A percentile compares a stretch with the other conserved stretches of the same genome.
These are phyloP conservation scores for Ceuthmochares aereus DNA, from an alignment of 2,113 vertebrate genomes.

Conservation along the genomic window DNA sequence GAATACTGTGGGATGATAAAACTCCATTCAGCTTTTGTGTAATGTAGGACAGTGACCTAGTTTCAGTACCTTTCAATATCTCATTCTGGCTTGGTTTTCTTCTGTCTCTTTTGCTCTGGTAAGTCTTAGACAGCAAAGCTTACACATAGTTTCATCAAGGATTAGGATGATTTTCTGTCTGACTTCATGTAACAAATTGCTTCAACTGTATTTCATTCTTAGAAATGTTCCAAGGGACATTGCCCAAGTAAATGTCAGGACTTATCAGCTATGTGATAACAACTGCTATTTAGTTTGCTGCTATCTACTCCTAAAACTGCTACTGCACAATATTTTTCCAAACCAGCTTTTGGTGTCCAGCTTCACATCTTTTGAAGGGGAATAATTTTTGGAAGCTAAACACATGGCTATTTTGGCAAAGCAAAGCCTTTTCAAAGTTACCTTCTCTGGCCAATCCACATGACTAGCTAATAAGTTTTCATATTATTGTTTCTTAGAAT, in stretches of 20 bases:
- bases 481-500: background rate
- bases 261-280: slow-evolving; percentile 9
- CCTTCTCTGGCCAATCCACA: background rate
- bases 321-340: background rate
- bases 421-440: background rate
- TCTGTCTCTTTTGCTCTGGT: slow-evolving; percentile 57
- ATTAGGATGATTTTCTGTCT: slow-evolving; percentile 63
- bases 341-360: background rate
- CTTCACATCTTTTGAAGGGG: background rate
- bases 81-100: slow-evolving; percentile 54
- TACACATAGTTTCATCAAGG: slow-evolving; percentile 59
- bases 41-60: slow-evolving; percentile 66
- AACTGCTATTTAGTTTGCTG: background rate
- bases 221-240: background rate
- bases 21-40: slow-evolving; percentile 28
- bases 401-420: background rate
- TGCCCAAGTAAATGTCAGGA: slow-evolving; percentile 41
- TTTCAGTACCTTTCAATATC: slow-evolving; percentile 50
- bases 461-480: background rate
- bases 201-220: slow-evolving; percentile 34
- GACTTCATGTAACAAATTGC: slow-evolving; percentile 48
- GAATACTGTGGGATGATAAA: background rate
- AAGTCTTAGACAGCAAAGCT: slow-evolving; percentile 55
- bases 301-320: background rate
- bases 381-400: background rate